A percentile compares a stretch with the other conserved stretches of the same genome.
Conservation (phyloP, 1,140 invertebrate species). For the Drosophila micromelanica region DNA sequence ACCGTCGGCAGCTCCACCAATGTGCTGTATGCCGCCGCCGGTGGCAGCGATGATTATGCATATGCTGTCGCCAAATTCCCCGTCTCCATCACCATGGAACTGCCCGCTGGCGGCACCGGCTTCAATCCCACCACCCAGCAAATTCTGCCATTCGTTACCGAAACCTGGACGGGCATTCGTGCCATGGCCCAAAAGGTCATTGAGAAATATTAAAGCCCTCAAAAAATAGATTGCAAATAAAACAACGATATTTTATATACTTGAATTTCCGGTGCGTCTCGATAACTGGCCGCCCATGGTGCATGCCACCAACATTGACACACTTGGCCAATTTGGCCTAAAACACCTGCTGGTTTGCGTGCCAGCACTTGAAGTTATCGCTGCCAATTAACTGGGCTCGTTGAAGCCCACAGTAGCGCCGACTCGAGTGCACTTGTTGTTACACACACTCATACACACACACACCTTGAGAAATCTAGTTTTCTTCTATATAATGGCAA, state of each 20-base stretch:
- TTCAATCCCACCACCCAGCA: constrained; percentile 88
- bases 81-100: constrained; percentile 89
- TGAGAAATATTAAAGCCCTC: constrained; percentile 59
- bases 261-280: background rate
- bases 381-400: constrained; percentile 25
- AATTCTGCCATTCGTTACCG: constrained; percentile 87
- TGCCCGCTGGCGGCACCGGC: constrained; percentile 88
- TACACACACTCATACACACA: background rate
- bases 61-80: constrained; percentile 86
- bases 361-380: constrained; percentile 38
- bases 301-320: constrained; percentile 34
- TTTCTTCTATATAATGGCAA: background rate
- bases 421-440: constrained; percentile 18
- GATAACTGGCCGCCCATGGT: constrained; percentile 15
- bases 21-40: constrained; percentile 86
- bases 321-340: constrained; percentile 21
- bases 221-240: constrained; percentile 13
- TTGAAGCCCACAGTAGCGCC: constrained; percentile 9
- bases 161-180: constrained; percentile 91
- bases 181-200: constrained; percentile 77
- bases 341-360: background rate
- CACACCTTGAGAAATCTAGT: background rate
- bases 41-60: constrained; percentile 89
- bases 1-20: constrained; percentile 88
- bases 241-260: constrained; percentile 15